Percentiles rank a stretch among this genome's conserved stretches.
These are phyloP conservation scores for Ormyrus thymus DNA, from an alignment of 2,888 invertebrate species.

Conservation along the genomic window DNA sequence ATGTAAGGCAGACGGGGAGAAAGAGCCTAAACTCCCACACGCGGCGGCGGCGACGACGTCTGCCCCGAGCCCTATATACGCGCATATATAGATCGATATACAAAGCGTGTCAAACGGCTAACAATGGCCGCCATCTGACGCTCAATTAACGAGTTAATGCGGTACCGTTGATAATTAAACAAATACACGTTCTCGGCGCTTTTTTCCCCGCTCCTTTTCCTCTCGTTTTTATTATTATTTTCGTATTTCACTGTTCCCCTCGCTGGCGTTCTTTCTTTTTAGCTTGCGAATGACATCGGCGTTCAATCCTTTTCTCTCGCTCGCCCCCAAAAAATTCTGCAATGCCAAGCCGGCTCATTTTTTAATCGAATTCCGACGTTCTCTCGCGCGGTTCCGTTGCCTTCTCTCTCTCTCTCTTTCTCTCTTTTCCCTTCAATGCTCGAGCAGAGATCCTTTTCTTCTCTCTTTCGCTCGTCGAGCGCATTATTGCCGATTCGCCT, in stretches of 20 bases:
- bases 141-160: conserved; percentile 75
- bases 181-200: conserved; percentile 63
- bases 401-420: conserved; percentile 39
- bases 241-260: conserved; percentile 19
- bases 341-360: conserved; percentile 33
- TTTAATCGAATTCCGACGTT: conserved; percentile 57
- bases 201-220: conserved; percentile 54
- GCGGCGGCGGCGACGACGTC: conserved; percentile 1
- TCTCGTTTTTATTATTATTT: conserved; percentile 43
- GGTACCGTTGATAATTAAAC: conserved; percentile 72
- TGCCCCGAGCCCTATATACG: background rate
- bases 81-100: conserved; percentile 59
- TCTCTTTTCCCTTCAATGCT: background rate
- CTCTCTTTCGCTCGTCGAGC: conserved; percentile 31
- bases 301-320: conserved; percentile 49
- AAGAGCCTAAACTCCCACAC: conserved; percentile 66
- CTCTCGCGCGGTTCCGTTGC: conserved; percentile 21
- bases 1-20: conserved; percentile 57
- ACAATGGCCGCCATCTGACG: conserved; percentile 73
- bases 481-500: conserved; percentile 50
- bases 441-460: conserved; percentile 37
- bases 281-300: conserved; percentile 48
- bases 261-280: conserved; percentile 27
- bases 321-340: conserved; percentile 35
- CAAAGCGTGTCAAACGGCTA: conserved; percentile 72